Evolutionary conservation across 2,888 invertebrate genomes (phyloP), one percentile per base, ranked within the genome.

Genomic region (Lysandra coridon): DNA sequence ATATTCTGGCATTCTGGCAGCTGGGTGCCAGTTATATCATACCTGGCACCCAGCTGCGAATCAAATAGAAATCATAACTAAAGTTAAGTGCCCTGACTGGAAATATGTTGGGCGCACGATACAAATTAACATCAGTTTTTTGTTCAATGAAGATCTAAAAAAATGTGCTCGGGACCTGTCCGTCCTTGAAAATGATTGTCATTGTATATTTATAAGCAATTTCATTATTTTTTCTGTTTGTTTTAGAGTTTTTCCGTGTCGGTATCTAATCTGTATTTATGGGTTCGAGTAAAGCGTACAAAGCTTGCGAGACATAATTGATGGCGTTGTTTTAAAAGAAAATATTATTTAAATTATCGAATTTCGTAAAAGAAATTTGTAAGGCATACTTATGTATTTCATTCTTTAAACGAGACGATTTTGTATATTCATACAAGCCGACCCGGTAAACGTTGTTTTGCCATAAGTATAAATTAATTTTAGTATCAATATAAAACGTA

Each of bases 151-250:
- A 30, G 33, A 33, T 10, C 23, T 33, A 33, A 23, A 30, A 23
- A 64, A 64, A 30, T 69, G 10, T 69, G 33, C 10, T 14, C 33
- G 12, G 33, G 33, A 33, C 69, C 5, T 69, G 23, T 69, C 33
- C 69, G 30, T 69, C 5, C 69, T 33, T 33, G 6, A n/a, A 40
- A 74, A 74, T 73, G 3, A 33, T 33, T 33, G 73, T 44, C n/a
- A 2, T 44, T n/a, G 40, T 74, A 44, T 74, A 74, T 74, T 44
- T 75, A 49, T 49, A 75, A 49, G 49, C 44, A 75, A 75, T 75
- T 75, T 75, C 49, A 75, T 75, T 75, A 44, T 75, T 33, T 69
- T 69, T 14, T 5, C 74, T 49, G 74, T 75, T 75, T 75, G 49
- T 44, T 37, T 23, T 49, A 23, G 74, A 44, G 23, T 75, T 40